Conservation (phyloP, 2,888 invertebrate species). For the Periphyllus acericola region DNA sequence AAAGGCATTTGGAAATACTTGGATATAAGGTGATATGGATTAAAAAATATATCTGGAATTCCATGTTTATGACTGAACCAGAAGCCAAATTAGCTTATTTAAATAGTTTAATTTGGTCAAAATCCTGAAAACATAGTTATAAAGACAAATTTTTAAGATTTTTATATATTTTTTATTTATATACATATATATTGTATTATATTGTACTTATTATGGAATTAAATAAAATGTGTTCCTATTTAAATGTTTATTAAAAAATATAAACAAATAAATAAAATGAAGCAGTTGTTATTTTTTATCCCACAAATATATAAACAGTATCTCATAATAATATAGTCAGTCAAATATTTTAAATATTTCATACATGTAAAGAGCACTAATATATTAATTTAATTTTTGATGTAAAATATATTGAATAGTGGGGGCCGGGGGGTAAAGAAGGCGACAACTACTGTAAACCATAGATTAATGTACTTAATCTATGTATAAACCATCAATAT, state of each 20-base stretch:
- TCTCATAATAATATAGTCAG: no score
- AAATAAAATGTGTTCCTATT: conserved; percentile 21
- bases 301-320: no score
- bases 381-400: no score
- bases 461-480: no score
- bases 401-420: no score
- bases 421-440: no score
- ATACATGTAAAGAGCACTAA: no score
- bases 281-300: no score
- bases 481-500: no score
- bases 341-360: no score
- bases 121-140: neutral
- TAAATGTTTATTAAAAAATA: neutral
- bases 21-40: conserved; percentile 73
- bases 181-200: neutral
- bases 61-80: conserved; percentile 70
- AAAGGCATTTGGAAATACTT: conserved; percentile 74
- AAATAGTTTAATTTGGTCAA: conserved; percentile 61
- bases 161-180: neutral
- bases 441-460: no score
- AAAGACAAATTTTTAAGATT: neutral
- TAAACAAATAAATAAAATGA: no score
- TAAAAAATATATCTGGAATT: conserved; percentile 71
- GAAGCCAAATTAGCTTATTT: conserved; percentile 67
- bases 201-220: neutral